A percentile compares a stretch with the other conserved stretches of the same genome.
phyloP scores from a whole-genome alignment of 2,888 invertebrate species.

The Caprella mutica region DNA sequence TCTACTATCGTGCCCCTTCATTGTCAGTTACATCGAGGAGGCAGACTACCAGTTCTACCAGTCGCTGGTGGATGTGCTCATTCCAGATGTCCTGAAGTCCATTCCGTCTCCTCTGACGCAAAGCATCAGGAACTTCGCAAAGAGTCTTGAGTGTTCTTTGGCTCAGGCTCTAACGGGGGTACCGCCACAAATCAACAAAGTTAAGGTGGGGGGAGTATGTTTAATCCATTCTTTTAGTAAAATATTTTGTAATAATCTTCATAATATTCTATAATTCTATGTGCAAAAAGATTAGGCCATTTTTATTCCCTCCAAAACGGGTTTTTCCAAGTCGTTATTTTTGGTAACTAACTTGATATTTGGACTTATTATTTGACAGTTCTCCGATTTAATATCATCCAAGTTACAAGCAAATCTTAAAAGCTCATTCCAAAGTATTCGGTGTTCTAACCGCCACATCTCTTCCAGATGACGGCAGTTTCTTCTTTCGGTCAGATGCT shows the following conservation, averaged over 20 bases:
- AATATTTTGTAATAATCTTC: too few relatives aligned
- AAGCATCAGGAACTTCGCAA: constrained; percentile 81
- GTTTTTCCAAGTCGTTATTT: too few relatives aligned
- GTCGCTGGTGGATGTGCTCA: constrained; percentile 84
- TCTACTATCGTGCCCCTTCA: constrained; percentile 57
- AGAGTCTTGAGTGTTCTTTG: constrained; percentile 81
- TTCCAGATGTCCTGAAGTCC: constrained; percentile 89
- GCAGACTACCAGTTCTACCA: constrained; percentile 92
- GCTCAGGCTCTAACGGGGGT: constrained; percentile 69
- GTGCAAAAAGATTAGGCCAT: too few relatives aligned
- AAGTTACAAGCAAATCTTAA: too few relatives aligned
- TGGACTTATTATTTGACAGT: too few relatives aligned
- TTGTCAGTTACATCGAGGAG: constrained; percentile 64
- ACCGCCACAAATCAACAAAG: constrained; percentile 65
- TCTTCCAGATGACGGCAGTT: constrained; percentile 55
- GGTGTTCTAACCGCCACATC: too few relatives aligned
- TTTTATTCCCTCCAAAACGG: too few relatives aligned
- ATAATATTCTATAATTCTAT: too few relatives aligned
- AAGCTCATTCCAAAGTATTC: too few relatives aligned
- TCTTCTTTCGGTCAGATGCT: constrained; percentile 88
- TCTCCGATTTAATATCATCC: too few relatives aligned
- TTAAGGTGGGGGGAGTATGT: constrained; percentile 56
- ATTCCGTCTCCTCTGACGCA: constrained; percentile 88
- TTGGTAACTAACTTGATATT: too few relatives aligned
- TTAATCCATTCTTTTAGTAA: too few relatives aligned